Evolutionary conservation across 2,113 vertebrate genomes (phyloP).

Genomic region (Paratilapia polleni): DNA sequence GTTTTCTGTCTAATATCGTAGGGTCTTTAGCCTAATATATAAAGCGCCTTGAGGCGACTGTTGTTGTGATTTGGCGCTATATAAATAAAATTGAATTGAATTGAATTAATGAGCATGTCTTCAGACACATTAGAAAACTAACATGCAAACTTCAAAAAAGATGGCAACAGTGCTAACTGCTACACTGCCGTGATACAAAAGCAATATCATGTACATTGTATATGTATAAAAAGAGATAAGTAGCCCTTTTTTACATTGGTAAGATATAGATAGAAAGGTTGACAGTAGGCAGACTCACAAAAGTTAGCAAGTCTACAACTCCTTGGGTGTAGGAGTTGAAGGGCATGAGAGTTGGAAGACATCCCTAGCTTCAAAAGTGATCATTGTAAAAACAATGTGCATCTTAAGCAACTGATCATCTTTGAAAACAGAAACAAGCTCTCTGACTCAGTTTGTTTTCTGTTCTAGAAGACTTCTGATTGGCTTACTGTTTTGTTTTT

Average conservation of each 20-base stretch:
- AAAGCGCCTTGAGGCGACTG: no score
- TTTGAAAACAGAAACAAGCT: neutral
- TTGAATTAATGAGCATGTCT: no score
- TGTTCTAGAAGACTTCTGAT: neutral
- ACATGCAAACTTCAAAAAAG: neutral
- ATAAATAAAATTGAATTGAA: no score
- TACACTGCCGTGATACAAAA: neutral
- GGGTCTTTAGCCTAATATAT: no score
- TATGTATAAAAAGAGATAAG: no score
- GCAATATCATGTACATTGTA: accelerated
- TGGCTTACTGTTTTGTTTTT: neutral
- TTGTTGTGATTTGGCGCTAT: no score
- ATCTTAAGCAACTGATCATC: neutral
- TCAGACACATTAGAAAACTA: neutral
- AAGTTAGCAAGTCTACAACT: neutral
- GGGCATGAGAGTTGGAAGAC: neutral
- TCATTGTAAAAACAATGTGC: neutral
- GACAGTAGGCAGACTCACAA: neutral
- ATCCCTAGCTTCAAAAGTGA: neutral
- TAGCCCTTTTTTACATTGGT: neutral
- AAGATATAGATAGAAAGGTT: accelerated
- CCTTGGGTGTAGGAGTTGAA: neutral
- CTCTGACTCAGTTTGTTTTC: neutral
- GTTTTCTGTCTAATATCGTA: no score
- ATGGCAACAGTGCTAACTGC: neutral